phyloP scores from a whole-genome alignment of 2,797 vertebrate genomes.

The Aplochiton taeniatus region DNA sequence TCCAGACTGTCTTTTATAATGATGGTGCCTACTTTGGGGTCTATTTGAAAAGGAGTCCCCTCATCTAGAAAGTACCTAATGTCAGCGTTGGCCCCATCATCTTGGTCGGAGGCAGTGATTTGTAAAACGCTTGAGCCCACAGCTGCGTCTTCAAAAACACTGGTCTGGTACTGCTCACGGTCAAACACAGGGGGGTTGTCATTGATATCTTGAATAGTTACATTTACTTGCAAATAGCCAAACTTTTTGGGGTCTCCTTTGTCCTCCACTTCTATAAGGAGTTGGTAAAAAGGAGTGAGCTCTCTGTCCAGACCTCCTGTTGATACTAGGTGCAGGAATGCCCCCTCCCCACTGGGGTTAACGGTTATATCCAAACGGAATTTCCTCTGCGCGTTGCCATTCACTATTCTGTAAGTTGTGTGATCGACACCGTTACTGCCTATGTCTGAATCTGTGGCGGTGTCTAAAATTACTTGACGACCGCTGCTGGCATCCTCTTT shows the following conservation, averaged over 20 bases:
- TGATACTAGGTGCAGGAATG: conserved; percentile 94
- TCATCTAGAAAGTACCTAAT: conserved; percentile 91
- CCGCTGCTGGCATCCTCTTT: conserved; percentile 97
- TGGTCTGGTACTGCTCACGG: conserved; percentile 85
- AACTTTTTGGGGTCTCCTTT: conserved; percentile 90
- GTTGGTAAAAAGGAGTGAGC: conserved; percentile 86
- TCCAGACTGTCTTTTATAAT: conserved; percentile 89
- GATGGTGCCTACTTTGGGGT: conserved; percentile 89
- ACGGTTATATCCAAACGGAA: conserved; percentile 97
- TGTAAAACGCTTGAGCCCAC: conserved; percentile 89
- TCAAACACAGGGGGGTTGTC: conserved; percentile 94
- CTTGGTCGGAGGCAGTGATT: conserved; percentile 87
- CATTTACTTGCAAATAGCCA: conserved; percentile 94
- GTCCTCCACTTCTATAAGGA: conserved; percentile 93
- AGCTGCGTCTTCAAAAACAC: conserved; percentile 87
- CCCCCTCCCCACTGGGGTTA: conserved; percentile 96
- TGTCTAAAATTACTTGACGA: conserved; percentile 95
- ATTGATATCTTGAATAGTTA: conserved; percentile 95
- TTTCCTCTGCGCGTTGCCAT: conserved; percentile 88
- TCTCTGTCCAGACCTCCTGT: conserved; percentile 92
- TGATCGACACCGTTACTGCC: conserved; percentile 96
- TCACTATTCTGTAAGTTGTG: conserved; percentile 90
- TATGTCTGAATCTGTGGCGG: conserved; percentile 92
- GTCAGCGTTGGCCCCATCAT: conserved; percentile 91
- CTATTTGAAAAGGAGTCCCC: conserved; percentile 90